Evolutionary conservation across 37 sponge, comb jelly and placozoan genomes (phyloP).

Genomic region (Bolinopsis microptera): DNA sequence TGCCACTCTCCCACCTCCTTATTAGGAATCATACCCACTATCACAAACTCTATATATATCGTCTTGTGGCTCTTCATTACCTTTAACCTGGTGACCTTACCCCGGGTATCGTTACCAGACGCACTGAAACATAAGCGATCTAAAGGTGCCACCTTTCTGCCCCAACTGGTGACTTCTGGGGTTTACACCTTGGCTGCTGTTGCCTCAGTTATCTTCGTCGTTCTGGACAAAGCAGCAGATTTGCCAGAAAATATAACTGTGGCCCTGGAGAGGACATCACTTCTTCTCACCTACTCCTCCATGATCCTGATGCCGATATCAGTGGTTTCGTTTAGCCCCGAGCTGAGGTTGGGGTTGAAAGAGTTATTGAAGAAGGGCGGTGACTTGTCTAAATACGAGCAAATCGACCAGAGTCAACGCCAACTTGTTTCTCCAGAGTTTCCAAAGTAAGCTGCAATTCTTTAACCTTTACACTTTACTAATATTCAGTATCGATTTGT

Average conservation of each 20-base stretch:
- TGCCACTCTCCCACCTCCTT: not conserved
- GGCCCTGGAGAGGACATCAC: not conserved
- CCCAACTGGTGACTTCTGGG: not conserved
- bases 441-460: not conserved
- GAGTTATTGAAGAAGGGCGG: not conserved
- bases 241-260: not conserved
- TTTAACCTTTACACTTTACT: not conserved
- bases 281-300: not conserved
- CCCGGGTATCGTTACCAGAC: slow-evolving; percentile 22
- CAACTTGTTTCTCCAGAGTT: not conserved
- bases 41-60: not conserved
- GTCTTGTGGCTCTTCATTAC: slow-evolving; percentile 9
- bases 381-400: not conserved
- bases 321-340: not conserved
- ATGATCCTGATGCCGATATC: not conserved
- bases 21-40: not conserved
- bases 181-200: not conserved
- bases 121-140: not conserved
- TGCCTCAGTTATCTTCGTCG: not conserved
- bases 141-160: not conserved
- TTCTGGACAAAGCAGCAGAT: not conserved
- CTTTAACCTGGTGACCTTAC: slow-evolving; percentile 12
- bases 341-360: not conserved
- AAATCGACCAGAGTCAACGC: not conserved
- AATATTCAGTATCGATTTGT: not conserved